Evolutionary conservation across 2,888 invertebrate species (phyloP).

Genomic region (Callyntrura sp.): DNA sequence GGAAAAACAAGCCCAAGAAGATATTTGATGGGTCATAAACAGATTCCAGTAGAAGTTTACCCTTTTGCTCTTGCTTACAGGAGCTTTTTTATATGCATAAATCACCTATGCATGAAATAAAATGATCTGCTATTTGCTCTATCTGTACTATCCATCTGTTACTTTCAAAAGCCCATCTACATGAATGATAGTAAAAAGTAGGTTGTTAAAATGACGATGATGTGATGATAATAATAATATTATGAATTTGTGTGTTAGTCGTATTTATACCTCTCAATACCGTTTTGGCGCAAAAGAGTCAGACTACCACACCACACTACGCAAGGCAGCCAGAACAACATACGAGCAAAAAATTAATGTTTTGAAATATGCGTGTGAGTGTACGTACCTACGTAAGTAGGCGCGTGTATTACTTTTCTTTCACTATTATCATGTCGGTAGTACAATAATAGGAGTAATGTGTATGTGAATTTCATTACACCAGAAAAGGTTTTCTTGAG

Average conservation of each 20-base stretch:
- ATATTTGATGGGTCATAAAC: constrained; percentile 72
- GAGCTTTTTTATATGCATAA: constrained; percentile 62
- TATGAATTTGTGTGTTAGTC: neutral
- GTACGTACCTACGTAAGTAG: neutral
- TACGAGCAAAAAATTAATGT: constrained; percentile 34
- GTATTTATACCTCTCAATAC: neutral
- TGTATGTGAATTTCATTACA: constrained; percentile 53
- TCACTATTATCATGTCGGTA: neutral
- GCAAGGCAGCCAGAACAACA: neutral
- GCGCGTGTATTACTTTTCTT: constrained; percentile 25
- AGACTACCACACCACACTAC: neutral
- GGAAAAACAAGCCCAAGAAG: constrained; percentile 55
- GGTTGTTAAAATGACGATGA: constrained; percentile 39
- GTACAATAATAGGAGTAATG: neutral
- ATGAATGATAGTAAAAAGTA: constrained; percentile 31
- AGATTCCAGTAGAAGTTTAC: constrained; percentile 70
- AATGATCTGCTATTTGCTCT: constrained; percentile 62
- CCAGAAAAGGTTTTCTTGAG: constrained; percentile 38
- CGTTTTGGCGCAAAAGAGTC: neutral
- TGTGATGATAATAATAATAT: neutral
- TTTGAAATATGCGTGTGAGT: constrained; percentile 60
- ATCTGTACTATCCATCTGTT: neutral
- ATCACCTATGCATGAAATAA: constrained; percentile 74
- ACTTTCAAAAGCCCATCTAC: neutral
- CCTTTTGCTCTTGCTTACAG: neutral